Base-by-base conservation (phyloP, 2,888 invertebrate species). In the Scrobipalpa costella region DNA sequence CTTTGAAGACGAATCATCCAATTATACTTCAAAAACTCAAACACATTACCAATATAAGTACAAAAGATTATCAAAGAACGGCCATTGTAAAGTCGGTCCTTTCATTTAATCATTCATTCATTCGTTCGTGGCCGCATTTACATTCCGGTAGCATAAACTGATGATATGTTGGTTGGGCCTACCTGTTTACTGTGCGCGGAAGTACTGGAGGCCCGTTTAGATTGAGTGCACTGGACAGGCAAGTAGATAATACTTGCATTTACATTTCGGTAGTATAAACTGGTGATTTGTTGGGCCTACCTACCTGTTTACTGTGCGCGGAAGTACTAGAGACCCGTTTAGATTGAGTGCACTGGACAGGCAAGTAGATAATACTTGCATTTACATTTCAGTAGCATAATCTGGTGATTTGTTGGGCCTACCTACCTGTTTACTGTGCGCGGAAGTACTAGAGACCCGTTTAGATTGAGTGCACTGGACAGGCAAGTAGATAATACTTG, bases 101-200 rank as follows among this genome's bases (percentile, higher is more conserved):
- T 17, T 15, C 33, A 13, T 55, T 57, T 17, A 15, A 19, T 27
- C 44, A 15, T 55, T 59, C 57, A 61, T 58, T 64, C 64, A 64
- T 68, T 63, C 70, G 69, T 75, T 74, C 73, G 73, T 75, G 71
- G 73, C 71, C 75, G 75, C 79, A 79, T 78, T 80, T 77, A 79
- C 77, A 76, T 81, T 83, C 79, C 85, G 76, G 85, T 86, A 85
- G 85, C 85, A 74, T 84, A 79, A 84, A 83, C 83, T 81, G 81
- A 78, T 81, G 78, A 83, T 80, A 78, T 82, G 86, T 85, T 84
- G 83, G 86, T 85, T 84, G 83, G 82, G 81, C 84, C 84, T 85
- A 85, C 85, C 86, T 85, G 84, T 85, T 86, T 85, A 85, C 80
- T 71, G 76, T 68, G 75, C 78, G 83, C 84, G 87, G 87, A 88